Conservation (phyloP, 1,140 invertebrate genomes). For the Parasteatoda tepidariorum region DNA sequence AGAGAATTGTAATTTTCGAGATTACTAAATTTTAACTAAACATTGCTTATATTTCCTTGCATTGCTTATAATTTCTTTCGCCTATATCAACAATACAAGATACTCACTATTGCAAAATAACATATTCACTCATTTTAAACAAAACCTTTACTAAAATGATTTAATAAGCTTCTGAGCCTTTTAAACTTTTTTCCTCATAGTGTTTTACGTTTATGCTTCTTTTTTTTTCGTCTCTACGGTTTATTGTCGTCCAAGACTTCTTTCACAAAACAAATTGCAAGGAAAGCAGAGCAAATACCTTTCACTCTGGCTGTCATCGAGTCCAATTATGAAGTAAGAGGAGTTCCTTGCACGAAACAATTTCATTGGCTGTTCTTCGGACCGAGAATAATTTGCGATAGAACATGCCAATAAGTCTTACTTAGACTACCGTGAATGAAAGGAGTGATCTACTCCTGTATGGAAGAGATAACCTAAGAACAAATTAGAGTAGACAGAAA, state of each 20-base stretch:
- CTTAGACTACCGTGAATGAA: conserved; percentile 49
- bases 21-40: too few species aligned
- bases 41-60: too few species aligned
- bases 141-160: too few species aligned
- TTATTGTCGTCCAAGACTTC: conserved; percentile 1
- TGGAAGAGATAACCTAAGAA: conserved; percentile 4
- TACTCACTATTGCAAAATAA: too few species aligned
- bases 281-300: conserved; percentile 1
- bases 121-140: too few species aligned
- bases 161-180: too few species aligned
- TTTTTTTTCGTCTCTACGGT: too few species aligned
- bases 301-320: conserved; percentile 34
- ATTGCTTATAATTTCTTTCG: too few species aligned
- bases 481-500: conserved; percentile 35
- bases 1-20: too few species aligned
- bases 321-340: conserved; percentile 27
- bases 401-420: conserved; percentile 55
- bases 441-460: conserved; percentile 6
- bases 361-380: conserved; percentile 49
- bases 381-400: conserved; percentile 29
- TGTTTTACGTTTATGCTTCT: too few species aligned
- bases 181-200: too few species aligned
- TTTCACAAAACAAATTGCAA: conserved; percentile 19
- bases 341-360: conserved; percentile 27
- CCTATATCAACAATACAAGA: too few species aligned